Evolutionary conservation across 1,140 invertebrate genomes (phyloP), one percentile per base, ranked within the genome.

Genomic region (Pseudoatta argentina): DNA sequence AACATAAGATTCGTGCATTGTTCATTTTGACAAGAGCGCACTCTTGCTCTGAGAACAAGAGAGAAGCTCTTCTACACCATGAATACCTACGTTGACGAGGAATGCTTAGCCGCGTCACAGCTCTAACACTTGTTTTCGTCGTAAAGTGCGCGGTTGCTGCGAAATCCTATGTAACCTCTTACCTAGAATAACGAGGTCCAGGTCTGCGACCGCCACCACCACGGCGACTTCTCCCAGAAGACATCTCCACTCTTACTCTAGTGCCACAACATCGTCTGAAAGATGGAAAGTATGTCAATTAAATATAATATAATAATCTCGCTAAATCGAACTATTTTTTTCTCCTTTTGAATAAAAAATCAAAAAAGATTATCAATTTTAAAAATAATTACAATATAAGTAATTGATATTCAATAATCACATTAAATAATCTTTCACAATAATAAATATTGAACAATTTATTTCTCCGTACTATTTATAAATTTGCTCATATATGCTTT

Each of bases 241-340:
- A 98, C 98, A 98, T 98, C 94, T 98, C 98, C 30, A 98, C 98
- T 87, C 97, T 96, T 66, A 98, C 97, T 92, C 98, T 96, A 24
- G 97, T 97, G 10, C 98, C 97, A 95, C 98, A 98, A 94, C 98
- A 98, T 64, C 97, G 96, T 76, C 97, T 98, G 88, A 34, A 96
- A 94, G 81, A 44, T 87, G 93, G 27, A 83, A 44, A 88, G 55
- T 39, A 67, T 14, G 0, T 39, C 0, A 57, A 34, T 8, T 61
- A 77, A 63, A 16, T 30, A 57, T 61, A 55, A 24, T 24, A 24
- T 30, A 76, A 67, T 24, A 2, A 72, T 30, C 55, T 59, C 34
- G n/a, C 18, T 66, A 10, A 30, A 8, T 55, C 16, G 24, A n/a
- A 63, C n/a, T 55, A 39, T 44, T 61, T 75, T 53, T 27, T 51